Base-by-base conservation (phyloP, 2,888 invertebrate species). In the Euplexia lucipara region DNA sequence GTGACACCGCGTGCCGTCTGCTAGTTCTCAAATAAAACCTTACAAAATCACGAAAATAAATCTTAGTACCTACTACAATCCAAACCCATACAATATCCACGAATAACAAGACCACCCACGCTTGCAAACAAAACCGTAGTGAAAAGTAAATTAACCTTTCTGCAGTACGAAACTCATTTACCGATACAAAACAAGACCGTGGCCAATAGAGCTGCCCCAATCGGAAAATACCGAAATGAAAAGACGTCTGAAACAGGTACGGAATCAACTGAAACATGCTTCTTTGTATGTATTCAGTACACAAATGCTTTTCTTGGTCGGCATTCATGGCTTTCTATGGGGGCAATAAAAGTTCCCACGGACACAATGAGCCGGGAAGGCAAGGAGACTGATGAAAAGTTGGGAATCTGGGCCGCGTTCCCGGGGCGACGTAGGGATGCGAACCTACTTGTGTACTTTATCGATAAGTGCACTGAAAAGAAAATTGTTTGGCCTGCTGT, bases 281-380 rank as follows among this genome's bases (percentile, higher is more conserved):
- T 86, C 90, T 93, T 94, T 93, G 93, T 94, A 87, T 86, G 90
- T 87, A 93, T 94, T 93, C 91, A 94, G 89, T 88, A 86, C 93
- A 94, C 94, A 95, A 95, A 94, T 91, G 93, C 92, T 94, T 95
- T 94, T 95, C 94, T 94, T 95, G 90, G 90, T 85, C 82, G 84
- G 89, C 92, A 92, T 95, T 95, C 95, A 95, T 88, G 86, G 91
- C 87, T 94, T 95, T 95, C 94, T 94, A 95, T 94, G 89, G 92
- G 86, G 93, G 94, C 90, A 95, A 95, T 95, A 95, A 94, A 94
- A 94, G 94, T 94, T 94, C 92, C 90, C 92, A 92, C 94, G 93
- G 92, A 91, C 95, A 95, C 95, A 95, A 95, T 95, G 89, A 83
- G 88, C 86, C 83, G 87, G 89, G 91, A 90, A 92, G 91, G 92